These are phyloP conservation scores for Melanotaenia trifasciata DNA, from an alignment of 2,797 vertebrate species.

Conservation along the genomic window DNA sequence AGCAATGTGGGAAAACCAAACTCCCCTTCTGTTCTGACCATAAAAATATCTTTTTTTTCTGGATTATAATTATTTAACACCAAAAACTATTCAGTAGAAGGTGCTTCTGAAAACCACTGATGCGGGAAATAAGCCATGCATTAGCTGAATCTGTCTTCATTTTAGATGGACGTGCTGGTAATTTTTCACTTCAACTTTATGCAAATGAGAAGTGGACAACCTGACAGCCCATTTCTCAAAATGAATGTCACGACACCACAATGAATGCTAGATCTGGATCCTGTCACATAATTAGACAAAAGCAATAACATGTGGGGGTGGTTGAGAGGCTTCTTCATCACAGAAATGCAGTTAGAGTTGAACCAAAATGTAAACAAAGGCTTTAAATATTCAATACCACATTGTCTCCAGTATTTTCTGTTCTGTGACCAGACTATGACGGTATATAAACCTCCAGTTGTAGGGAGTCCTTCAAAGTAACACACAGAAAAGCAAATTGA, in stretches of 20 bases:
- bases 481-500: constrained; percentile 21
- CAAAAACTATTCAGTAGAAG: neutral
- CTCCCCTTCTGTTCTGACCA: no score
- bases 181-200: neutral
- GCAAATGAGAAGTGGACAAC: neutral
- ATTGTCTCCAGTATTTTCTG: neutral
- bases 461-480: constrained; percentile 21
- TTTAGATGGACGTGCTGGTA: neutral
- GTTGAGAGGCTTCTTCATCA: neutral
- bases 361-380: neutral
- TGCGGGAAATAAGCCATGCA: neutral
- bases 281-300: neutral
- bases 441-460: neutral
- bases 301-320: neutral
- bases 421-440: neutral
- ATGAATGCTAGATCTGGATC: neutral
- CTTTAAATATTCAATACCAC: constrained; percentile 10
- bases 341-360: constrained; percentile 1
- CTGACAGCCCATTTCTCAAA: neutral
- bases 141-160: neutral
- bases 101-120: neutral
- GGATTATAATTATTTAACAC: neutral
- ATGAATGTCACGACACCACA: neutral
- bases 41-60: neutral
- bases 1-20: no score